Base-by-base conservation (phyloP, 2,888 invertebrate genomes). In the Oxystoma pomonae region DNA sequence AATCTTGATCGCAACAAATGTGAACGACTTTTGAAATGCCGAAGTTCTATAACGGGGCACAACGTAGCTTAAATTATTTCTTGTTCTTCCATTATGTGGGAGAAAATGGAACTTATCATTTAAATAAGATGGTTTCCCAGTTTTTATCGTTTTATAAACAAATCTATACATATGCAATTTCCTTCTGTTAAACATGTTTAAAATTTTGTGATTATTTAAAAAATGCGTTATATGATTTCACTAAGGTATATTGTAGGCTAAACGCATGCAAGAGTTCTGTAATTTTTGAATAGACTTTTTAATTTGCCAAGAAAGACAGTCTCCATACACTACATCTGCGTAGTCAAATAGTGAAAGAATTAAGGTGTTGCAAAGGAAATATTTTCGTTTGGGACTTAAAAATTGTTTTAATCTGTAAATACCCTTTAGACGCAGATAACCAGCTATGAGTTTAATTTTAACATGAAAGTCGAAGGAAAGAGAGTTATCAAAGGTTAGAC, bases 121-220 rank as follows among this genome's bases (percentile, higher is more conserved):
- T 19, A 53, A 19, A 53, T 53, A 53, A 53, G 53, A 5, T 19
- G 53, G 17, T 53, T 53, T 53, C 5, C n/a, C 53, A 3, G 53
- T 9, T 53, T 3, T 53, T 53, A 53, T 53, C 7, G n/a, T 53
- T 53, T 19, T 53, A 53, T 53, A 53, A 3, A 53, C 17, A 53
- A 53, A 53, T 19, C 53, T 53, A 53, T 51, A n/a, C 20, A 21
- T 58, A 20, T 58, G n/a, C 16, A 59, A 52, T 59, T 16, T 51
- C 50, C 52, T 51, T 59, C 50, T n/a, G 35, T 58, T 51, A 20
- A 19, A 16, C 20, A 17, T 51, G 20, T 59, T 52, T n/a, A 59
- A 19, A 49, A 58, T 58, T 16, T 20, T 57, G 7, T 16, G 5
- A 18, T 18, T 57, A 57, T 35, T 35, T 35, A 35, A 35, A 12